Percentiles rank a stretch among this genome's conserved stretches.
Evolutionary conservation across 2,113 vertebrate species (phyloP).

Genomic region (Dolichotis patagonum): DNA sequence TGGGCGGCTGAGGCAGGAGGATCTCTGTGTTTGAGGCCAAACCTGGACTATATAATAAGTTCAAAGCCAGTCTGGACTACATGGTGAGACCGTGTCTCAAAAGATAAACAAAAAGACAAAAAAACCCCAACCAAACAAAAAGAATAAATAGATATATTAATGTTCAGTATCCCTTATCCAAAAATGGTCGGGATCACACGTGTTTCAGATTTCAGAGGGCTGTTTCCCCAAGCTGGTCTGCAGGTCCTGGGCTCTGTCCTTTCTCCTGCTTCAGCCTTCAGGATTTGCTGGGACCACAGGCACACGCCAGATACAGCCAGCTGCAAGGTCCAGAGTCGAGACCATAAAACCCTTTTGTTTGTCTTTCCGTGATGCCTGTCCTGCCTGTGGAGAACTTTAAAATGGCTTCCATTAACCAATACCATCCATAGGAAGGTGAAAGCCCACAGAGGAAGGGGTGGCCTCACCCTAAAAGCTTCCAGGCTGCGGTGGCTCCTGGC

Average conservation of each 20-base stretch:
- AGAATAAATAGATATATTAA: neutral
- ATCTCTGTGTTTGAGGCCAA: neutral
- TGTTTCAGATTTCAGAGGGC: too few relatives aligned
- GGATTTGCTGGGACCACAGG: too few relatives aligned
- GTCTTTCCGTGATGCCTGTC: too few relatives aligned
- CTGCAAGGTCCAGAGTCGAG: too few relatives aligned
- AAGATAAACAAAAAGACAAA: neutral
- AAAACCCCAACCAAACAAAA: neutral
- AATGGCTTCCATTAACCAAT: neutral
- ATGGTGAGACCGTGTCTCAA: neutral
- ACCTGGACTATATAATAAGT: neutral
- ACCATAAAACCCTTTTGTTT: too few relatives aligned
- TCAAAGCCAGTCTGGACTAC: neutral
- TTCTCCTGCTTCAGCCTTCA: too few relatives aligned
- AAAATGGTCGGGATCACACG: too few relatives aligned
- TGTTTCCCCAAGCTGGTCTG: too few relatives aligned
- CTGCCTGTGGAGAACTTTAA: neutral
- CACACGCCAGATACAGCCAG: too few relatives aligned
- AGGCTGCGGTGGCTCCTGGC: neutral
- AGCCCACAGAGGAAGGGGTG: neutral
- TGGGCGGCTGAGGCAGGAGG: neutral
- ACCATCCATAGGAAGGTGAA: neutral
- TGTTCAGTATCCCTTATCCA: too few relatives aligned
- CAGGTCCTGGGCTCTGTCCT: too few relatives aligned
- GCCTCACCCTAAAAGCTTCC: neutral